Evolutionary conservation across 2,113 vertebrate species (phyloP).

Genomic region (Anthoscopus minutus): DNA sequence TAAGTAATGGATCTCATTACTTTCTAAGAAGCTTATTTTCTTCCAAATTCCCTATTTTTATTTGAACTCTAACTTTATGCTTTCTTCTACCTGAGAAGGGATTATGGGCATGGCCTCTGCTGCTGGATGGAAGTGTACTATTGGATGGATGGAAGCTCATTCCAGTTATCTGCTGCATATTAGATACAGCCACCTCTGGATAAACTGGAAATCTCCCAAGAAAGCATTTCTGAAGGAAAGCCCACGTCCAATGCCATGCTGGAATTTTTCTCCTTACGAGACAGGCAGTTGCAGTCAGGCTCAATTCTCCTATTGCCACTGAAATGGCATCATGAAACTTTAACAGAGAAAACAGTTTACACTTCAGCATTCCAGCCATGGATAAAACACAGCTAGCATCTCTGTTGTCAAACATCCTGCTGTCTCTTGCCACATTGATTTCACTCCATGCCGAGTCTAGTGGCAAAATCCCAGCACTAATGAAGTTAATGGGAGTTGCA

Average conservation of each 20-base stretch:
- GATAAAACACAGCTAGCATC: not conserved
- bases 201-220: not conserved
- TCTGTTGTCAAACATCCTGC: not conserved
- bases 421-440: not conserved
- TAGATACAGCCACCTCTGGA: not conserved
- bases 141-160: no score
- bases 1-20: not conserved
- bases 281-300: not conserved
- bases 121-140: not conserved
- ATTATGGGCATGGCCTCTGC: not conserved
- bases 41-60: not conserved
- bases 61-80: not conserved
- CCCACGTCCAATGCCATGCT: not conserved
- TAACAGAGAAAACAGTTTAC: not conserved
- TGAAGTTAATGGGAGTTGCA: constrained; percentile 4
- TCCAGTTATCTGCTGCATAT: not conserved
- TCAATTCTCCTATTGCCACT: not conserved
- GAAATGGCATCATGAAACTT: not conserved
- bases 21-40: constrained; percentile 2
- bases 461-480: not conserved
- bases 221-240: not conserved
- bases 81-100: not conserved
- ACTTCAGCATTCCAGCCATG: not conserved
- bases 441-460: not conserved
- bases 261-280: not conserved